Percentiles rank a stretch among this genome's conserved stretches.
Conservation (phyloP, 2,113 vertebrate species). For the Oryzias melastigma region DNA sequence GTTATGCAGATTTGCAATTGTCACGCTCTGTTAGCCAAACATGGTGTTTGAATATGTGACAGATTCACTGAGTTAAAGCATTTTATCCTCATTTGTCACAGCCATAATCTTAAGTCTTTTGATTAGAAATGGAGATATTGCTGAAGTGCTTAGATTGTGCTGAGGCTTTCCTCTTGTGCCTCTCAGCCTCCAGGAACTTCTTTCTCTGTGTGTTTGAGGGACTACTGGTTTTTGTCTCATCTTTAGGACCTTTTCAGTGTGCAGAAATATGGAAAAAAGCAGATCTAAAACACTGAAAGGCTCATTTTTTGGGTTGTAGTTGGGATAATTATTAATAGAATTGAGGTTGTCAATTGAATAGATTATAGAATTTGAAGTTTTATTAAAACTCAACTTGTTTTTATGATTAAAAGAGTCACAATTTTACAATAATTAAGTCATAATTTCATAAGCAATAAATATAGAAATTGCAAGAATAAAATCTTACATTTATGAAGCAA, state of each 20-base stretch:
- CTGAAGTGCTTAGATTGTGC: constrained; percentile 67
- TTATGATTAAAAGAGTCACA: too few relatives aligned
- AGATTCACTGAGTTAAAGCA: constrained; percentile 58
- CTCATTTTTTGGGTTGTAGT: too few relatives aligned
- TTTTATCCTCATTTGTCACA: constrained; percentile 68
- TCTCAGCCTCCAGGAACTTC: constrained; percentile 27
- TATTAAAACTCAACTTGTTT: too few relatives aligned
- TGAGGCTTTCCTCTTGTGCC: constrained; percentile 38
- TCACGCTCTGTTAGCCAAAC: constrained; percentile 55
- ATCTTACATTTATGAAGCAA: too few relatives aligned
- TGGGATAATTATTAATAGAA: too few relatives aligned
- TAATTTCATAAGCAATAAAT: too few relatives aligned
- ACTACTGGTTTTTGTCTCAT: constrained; percentile 1
- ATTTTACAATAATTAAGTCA: too few relatives aligned
- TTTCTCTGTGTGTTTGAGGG: constrained; percentile 14
- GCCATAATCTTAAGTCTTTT: constrained; percentile 62
- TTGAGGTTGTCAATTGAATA: too few relatives aligned
- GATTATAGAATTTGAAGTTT: too few relatives aligned
- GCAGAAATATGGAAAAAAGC: too few relatives aligned
- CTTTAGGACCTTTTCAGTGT: background rate
- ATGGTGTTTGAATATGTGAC: constrained; percentile 58
- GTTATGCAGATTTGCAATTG: constrained; percentile 53
- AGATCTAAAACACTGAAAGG: too few relatives aligned
- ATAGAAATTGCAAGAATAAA: too few relatives aligned
- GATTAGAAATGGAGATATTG: constrained; percentile 69